Percentiles rank a stretch among this genome's conserved stretches.
phyloP scores from a whole-genome alignment of 2,797 vertebrate species.

The Mus spretus region DNA sequence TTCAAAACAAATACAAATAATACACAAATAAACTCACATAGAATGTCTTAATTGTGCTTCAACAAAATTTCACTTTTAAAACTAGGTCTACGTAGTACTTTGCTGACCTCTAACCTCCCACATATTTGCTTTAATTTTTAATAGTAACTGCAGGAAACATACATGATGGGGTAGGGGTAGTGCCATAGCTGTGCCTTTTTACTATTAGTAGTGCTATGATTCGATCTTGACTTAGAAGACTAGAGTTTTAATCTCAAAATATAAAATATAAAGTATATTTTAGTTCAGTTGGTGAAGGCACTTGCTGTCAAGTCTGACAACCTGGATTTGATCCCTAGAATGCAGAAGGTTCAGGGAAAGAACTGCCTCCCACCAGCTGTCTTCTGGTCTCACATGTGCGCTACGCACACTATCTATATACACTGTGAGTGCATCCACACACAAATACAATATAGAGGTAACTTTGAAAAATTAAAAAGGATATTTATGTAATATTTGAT shows the following conservation, averaged over 20 bases:
- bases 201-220: conserved; percentile 37
- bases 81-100: not conserved
- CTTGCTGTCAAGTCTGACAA: not conserved
- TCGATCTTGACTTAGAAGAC: conserved; percentile 45
- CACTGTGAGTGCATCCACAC: not conserved
- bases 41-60: not conserved
- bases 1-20: conserved; percentile 21
- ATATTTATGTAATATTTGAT: not conserved
- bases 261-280: not conserved
- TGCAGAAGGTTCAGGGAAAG: not conserved
- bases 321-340: not conserved
- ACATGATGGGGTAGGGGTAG: not conserved
- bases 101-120: conserved; percentile 1
- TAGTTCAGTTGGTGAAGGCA: not conserved
- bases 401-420: too few relatives aligned
- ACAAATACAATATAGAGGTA: not conserved
- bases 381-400: not conserved
- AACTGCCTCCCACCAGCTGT: not conserved
- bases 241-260: not conserved
- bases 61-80: conserved; percentile 23
- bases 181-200: not conserved
- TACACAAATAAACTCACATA: not conserved
- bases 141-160: not conserved
- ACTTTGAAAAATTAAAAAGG: not conserved
- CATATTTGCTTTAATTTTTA: conserved; percentile 3